phyloP scores from a whole-genome alignment of 2,888 invertebrate species.

The Hyles lineata region DNA sequence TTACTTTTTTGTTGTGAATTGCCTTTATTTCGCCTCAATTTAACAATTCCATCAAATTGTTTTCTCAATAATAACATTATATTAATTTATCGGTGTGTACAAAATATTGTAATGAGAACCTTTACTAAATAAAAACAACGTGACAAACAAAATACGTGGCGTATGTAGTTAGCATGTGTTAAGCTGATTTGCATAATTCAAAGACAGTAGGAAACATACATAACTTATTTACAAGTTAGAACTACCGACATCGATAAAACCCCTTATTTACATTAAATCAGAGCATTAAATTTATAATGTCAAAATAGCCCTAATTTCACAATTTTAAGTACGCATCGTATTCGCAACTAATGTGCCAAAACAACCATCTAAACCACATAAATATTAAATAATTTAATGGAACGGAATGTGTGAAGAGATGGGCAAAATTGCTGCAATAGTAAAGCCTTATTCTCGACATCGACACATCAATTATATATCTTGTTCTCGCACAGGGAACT shows the following conservation, averaged over 20 bases:
- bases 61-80: too few relatives aligned
- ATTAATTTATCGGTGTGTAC: too few relatives aligned
- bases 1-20: not conserved
- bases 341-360: conserved; percentile 42
- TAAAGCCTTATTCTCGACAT: conserved; percentile 15
- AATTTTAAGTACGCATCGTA: conserved; percentile 53
- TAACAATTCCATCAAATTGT: too few relatives aligned
- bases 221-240: not conserved
- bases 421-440: conserved; percentile 30
- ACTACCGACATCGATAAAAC: conserved; percentile 21
- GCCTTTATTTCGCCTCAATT: not conserved
- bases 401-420: conserved; percentile 59
- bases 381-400: conserved; percentile 43
- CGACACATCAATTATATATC: not conserved
- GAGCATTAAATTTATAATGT: conserved; percentile 12
- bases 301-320: conserved; percentile 24
- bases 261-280: conserved; percentile 17
- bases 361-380: conserved; percentile 38
- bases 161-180: too few relatives aligned
- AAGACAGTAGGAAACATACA: not conserved
- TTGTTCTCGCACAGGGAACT: not conserved
- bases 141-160: too few relatives aligned
- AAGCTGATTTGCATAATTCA: not conserved
- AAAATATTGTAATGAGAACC: too few relatives aligned
- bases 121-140: too few relatives aligned